Percentiles rank a stretch among this genome's conserved stretches.
Evolutionary conservation across 2,888 invertebrate genomes (phyloP).

Genomic region (Apamea sordens): DNA sequence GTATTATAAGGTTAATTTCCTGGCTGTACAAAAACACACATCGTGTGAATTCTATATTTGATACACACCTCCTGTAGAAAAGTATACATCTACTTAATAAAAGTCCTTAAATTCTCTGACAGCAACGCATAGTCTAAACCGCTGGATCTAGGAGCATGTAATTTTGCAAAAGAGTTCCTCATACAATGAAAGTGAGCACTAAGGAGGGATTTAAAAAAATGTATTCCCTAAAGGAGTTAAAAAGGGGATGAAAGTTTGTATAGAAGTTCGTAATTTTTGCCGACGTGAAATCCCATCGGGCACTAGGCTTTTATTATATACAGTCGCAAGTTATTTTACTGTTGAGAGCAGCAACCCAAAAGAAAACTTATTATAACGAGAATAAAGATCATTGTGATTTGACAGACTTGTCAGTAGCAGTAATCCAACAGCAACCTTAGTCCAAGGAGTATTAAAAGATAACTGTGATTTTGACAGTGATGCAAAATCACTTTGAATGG

Average conservation of each 20-base stretch:
- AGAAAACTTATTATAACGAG: no score
- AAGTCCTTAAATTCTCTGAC: background rate
- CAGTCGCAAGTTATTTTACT: no score
- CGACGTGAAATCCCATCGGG: background rate
- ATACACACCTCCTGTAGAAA: background rate
- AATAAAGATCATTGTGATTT: no score
- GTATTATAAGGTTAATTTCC: conserved; percentile 27
- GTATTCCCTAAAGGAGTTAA: background rate
- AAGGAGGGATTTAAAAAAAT: background rate
- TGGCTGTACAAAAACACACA: conserved; percentile 29
- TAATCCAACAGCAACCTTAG: no score
- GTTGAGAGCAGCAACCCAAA: no score
- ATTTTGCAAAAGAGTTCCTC: background rate
- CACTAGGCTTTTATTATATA: background rate
- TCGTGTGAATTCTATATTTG: conserved; percentile 10
- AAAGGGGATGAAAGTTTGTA: background rate
- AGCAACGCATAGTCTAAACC: background rate
- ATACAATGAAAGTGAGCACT: background rate
- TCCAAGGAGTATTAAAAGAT: no score
- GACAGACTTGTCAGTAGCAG: no score
- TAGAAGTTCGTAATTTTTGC: background rate
- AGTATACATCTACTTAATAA: background rate
- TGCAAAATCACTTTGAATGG: no score
- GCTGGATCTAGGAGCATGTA: background rate
- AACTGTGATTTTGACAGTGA: no score